Conservation (phyloP, 2,888 invertebrate genomes). For the Agrypnus murinus region DNA sequence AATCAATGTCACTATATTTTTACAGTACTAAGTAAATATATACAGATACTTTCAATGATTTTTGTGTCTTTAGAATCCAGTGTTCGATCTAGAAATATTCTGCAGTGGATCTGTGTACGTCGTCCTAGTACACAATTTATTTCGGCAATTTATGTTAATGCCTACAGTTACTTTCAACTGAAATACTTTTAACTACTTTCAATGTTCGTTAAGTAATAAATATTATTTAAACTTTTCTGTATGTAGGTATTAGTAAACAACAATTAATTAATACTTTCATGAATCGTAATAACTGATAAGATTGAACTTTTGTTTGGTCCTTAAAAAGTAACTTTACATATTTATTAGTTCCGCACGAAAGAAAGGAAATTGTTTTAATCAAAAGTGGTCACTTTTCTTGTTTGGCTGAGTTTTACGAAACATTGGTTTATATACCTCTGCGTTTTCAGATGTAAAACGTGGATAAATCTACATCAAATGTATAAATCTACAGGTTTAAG, state of each 20-base stretch:
- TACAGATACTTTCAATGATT: no score
- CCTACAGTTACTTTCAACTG: constrained; percentile 49
- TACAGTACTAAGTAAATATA: no score
- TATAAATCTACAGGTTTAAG: constrained; percentile 34
- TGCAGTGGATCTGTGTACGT: no score
- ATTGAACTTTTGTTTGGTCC: no score
- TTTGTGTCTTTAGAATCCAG: no score
- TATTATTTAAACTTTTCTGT: neutral
- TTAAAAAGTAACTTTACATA: no score
- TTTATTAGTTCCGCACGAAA: no score
- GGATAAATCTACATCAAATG: constrained; percentile 37
- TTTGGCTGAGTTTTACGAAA: constrained; percentile 29
- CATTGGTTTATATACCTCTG: constrained; percentile 32
- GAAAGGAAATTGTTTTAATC: no score
- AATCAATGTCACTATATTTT: no score
- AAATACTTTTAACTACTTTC: constrained; percentile 31
- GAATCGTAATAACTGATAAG: no score
- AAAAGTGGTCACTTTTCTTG: constrained; percentile 4
- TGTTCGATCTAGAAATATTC: no score
- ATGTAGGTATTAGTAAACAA: constrained; percentile 1
- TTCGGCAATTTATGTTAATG: constrained; percentile 47
- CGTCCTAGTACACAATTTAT: constrained; percentile 40
- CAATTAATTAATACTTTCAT: no score
- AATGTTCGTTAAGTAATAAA: neutral
- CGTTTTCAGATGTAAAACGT: constrained; percentile 33